Conservation (phyloP, 37 sponge, comb jelly and placozoan genomes). For the Agelas oroides region DNA sequence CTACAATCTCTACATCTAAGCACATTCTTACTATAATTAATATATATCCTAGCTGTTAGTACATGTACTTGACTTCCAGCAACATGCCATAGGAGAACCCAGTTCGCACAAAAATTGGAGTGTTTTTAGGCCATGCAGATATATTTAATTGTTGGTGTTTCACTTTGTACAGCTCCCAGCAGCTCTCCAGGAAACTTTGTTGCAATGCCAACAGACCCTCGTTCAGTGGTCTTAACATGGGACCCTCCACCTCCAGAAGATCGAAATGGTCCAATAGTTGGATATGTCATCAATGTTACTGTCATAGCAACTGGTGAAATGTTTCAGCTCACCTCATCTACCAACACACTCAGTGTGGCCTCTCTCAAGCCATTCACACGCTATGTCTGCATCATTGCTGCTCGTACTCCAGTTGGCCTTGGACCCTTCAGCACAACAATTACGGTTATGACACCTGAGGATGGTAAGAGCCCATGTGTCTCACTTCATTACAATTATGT, state of each 20-base stretch:
- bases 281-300: conserved; percentile 10
- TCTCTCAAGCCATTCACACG: conserved; percentile 34
- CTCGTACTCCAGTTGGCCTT: conserved; percentile 22
- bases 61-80: no score
- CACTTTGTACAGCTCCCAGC: conserved; percentile 6
- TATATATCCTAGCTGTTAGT: no score
- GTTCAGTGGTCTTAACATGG: conserved; percentile 20
- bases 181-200: neutral
- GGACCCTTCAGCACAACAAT: conserved; percentile 40
- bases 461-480: conserved; percentile 2
- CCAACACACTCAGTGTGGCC: no score
- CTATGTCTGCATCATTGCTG: conserved; percentile 38
- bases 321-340: no score
- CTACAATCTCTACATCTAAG: no score
- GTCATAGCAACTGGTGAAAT: no score
- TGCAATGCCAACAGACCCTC: neutral
- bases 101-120: no score
- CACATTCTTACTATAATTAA: no score
- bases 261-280: conserved; percentile 33
- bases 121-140: no score
- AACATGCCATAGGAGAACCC: no score
- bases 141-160: neutral
- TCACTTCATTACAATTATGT: no score
- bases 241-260: conserved; percentile 1
- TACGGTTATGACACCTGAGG: conserved; percentile 18